Conservation (phyloP, 2,797 vertebrate species). For the Toxotes lorentzi region DNA sequence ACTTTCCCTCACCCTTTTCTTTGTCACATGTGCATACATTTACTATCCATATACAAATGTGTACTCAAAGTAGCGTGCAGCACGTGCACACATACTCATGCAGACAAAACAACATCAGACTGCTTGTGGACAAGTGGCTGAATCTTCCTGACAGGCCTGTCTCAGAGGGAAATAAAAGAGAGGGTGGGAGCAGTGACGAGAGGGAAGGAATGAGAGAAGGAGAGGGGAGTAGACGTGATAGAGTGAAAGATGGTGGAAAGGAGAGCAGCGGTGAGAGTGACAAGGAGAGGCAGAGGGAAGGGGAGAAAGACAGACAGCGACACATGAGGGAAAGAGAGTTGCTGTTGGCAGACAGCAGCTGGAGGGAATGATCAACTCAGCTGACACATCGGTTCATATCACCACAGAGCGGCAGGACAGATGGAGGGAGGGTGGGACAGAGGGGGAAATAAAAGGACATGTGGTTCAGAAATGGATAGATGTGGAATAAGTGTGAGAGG, state of each 20-base stretch:
- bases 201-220: conserved; percentile 43
- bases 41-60: conserved; percentile 33
- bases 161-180: conserved; percentile 62
- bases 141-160: conserved; percentile 74
- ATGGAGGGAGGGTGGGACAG: conserved; percentile 62
- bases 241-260: conserved; percentile 67
- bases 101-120: conserved; percentile 62
- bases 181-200: conserved; percentile 57
- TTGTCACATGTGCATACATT: conserved; percentile 13
- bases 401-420: conserved; percentile 60
- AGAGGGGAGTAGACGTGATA: conserved; percentile 59
- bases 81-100: conserved; percentile 32
- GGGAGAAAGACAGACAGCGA: conserved; percentile 60
- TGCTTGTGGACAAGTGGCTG: conserved; percentile 66
- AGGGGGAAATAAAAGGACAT: conserved; percentile 49
- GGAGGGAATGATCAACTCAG: conserved; percentile 81
- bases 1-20: conserved; percentile 22
- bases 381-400: conserved; percentile 82
- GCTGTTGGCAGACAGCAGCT: conserved; percentile 80
- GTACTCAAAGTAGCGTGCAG: conserved; percentile 27
- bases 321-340: conserved; percentile 71
- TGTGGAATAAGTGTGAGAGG: conserved; percentile 40
- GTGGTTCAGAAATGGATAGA: conserved; percentile 55
- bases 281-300: conserved; percentile 67
- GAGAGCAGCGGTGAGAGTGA: conserved; percentile 63